These are phyloP conservation scores for Craniophora ligustri DNA, from an alignment of 2,888 invertebrate genomes.

Conservation along the genomic window DNA sequence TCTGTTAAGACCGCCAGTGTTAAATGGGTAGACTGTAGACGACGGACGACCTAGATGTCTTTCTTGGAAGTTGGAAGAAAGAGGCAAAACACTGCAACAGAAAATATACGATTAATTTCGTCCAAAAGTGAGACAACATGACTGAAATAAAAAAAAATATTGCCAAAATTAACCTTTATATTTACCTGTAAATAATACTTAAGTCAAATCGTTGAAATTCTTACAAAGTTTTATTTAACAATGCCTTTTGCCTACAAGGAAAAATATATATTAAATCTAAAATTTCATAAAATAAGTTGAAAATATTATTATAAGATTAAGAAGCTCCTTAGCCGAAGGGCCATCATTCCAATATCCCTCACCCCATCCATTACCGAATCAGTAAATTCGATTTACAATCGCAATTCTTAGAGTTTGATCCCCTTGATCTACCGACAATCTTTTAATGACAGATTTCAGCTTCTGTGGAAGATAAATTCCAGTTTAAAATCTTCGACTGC, in stretches of 20 bases:
- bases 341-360: constrained; percentile 28
- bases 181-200: too few species aligned
- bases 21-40: too few species aligned
- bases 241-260: constrained; percentile 1
- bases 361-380: constrained; percentile 44
- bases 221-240: too few species aligned
- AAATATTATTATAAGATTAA: constrained; percentile 34
- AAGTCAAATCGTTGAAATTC: background rate
- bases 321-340: constrained; percentile 35
- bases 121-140: too few species aligned
- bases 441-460: constrained; percentile 42
- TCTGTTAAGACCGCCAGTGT: too few species aligned
- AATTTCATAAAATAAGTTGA: constrained; percentile 21
- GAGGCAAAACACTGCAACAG: too few species aligned
- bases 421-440: constrained; percentile 46
- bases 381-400: constrained; percentile 51
- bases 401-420: constrained; percentile 45
- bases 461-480: constrained; percentile 33
- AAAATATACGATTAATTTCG: too few species aligned
- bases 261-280: constrained; percentile 23
- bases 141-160: too few species aligned
- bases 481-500: constrained; percentile 21
- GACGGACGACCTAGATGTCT: too few species aligned
- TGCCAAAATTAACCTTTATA: too few species aligned
- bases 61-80: too few species aligned